Conservation (phyloP, 2,888 invertebrate genomes). For the Amphipyra tragopoginis region DNA sequence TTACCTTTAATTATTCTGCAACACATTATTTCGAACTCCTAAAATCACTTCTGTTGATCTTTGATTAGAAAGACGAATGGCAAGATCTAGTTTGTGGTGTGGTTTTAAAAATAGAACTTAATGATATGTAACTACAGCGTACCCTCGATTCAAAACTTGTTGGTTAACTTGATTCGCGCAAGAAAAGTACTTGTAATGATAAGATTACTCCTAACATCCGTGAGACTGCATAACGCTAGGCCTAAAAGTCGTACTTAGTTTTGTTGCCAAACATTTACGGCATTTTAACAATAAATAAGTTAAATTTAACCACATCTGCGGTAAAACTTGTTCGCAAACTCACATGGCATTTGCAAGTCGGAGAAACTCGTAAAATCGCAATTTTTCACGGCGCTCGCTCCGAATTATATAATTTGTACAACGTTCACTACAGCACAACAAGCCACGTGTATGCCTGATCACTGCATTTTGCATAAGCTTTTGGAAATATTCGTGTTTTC, state of each 20-base stretch:
- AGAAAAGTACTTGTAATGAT: constrained; percentile 7
- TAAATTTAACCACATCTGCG: background rate
- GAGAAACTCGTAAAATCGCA: constrained; percentile 77
- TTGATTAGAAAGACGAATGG: constrained; percentile 10
- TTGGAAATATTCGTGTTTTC: constrained; percentile 6
- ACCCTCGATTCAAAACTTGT: constrained; percentile 18
- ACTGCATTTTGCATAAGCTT: constrained; percentile 8
- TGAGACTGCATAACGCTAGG: background rate
- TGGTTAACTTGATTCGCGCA: constrained; percentile 14
- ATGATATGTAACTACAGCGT: constrained; percentile 18
- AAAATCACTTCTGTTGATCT: constrained; percentile 2
- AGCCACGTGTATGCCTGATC: constrained; percentile 22
- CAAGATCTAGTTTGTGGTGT: background rate
- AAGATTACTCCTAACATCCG: constrained; percentile 13
- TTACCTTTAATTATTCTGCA: constrained; percentile 28
- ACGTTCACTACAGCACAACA: constrained; percentile 37
- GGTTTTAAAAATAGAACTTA: constrained; percentile 17
- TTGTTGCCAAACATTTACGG: background rate
- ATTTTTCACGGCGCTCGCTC: constrained; percentile 66
- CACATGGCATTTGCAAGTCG: constrained; percentile 54
- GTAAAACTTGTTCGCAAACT: constrained; percentile 25
- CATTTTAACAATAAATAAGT: constrained; percentile 1
- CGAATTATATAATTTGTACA: constrained; percentile 49
- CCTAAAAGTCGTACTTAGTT: background rate
- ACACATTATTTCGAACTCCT: constrained; percentile 2